Base-by-base conservation (phyloP, 2,797 vertebrate genomes). In the Oryzias dopingdopingensis region DNA sequence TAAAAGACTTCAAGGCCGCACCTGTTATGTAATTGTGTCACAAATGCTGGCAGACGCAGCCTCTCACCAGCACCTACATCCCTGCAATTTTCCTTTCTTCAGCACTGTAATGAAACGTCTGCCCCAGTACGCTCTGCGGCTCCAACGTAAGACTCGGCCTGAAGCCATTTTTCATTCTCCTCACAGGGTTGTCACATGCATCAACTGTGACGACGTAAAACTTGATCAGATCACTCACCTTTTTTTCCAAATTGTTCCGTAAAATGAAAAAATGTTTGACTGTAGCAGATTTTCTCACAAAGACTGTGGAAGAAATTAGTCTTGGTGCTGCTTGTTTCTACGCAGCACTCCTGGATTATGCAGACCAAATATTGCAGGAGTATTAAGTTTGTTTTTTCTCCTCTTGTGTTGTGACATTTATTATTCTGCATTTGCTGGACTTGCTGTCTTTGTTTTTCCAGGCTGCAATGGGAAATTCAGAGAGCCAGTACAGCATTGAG, bases 401-500 rank as follows among this genome's bases (percentile, higher is more conserved):
- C 1, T 37, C 12, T 20, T 24, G 20, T 32, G 8, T 29, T 29
- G 26, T 29, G 26, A 29, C 26, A 18, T 12, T 45, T 10, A 45
- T 4, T 18, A 46, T 18, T 12, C 44, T 20, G 10, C 10, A 20
- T 46, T 17, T 20, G 20, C 44, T 45, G 12, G 44, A 22, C 18
- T 20, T 45, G 17, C 22, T 13, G 22, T 22, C 20, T 14, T 13
- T 44, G 17, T n/a, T 62, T 68, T 65, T 76, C 62, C 80, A 91
- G 92, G 89, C 74, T 65, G 91, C 72, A 62, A 98, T 98, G 96
- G 96, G 96, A 63, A 98, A 98, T 89, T 96, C 96, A 22, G 96
- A 98, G 90, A 98, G 96, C 85, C 96, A 97, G 51, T 98, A 98
- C 77, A 98, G 93, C 74, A 89, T 97, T 77, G 96, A 95, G 81